phyloP scores from a whole-genome alignment of 30 jellyfish, hydroid and myxozoan species.

The Chrysaora quinquecirrha region DNA sequence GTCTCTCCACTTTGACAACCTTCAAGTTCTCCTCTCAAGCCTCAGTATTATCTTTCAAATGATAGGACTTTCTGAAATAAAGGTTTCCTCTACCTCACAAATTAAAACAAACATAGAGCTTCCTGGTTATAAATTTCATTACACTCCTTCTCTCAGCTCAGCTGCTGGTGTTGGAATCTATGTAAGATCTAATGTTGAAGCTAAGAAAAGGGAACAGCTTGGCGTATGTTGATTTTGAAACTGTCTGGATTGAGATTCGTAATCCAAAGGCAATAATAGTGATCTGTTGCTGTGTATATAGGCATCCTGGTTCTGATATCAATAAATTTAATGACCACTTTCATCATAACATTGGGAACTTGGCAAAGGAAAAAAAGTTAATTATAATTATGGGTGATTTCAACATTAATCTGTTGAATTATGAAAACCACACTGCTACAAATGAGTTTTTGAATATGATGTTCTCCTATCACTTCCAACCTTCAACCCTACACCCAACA shows the following conservation, averaged over 20 bases:
- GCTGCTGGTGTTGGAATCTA: conserved; percentile 56
- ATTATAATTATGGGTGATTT: background rate
- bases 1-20: conserved; percentile 12
- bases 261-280: conserved; percentile 26
- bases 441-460: conserved; percentile 2
- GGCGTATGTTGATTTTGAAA: conserved; percentile 4
- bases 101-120: conserved; percentile 23
- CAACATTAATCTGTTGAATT: background rate
- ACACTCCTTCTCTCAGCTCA: conserved; percentile 20
- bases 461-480: conserved; percentile 24
- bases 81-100: background rate
- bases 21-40: conserved; percentile 11
- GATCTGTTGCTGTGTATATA: background rate
- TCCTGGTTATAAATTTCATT: conserved; percentile 21
- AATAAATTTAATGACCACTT: conserved; percentile 17
- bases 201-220: conserved; percentile 39
- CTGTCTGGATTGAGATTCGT: conserved; percentile 40
- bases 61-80: conserved; percentile 13
- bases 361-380: conserved; percentile 15
- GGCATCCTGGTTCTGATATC: conserved; percentile 54
- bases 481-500: conserved; percentile 35
- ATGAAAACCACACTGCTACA: background rate
- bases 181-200: conserved; percentile 42
- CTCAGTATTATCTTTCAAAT: conserved; percentile 7
- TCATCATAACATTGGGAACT: conserved; percentile 22